Evolutionary conservation across 2,888 invertebrate species (phyloP).

Genomic region (Leptinotarsa rubiginosa): DNA sequence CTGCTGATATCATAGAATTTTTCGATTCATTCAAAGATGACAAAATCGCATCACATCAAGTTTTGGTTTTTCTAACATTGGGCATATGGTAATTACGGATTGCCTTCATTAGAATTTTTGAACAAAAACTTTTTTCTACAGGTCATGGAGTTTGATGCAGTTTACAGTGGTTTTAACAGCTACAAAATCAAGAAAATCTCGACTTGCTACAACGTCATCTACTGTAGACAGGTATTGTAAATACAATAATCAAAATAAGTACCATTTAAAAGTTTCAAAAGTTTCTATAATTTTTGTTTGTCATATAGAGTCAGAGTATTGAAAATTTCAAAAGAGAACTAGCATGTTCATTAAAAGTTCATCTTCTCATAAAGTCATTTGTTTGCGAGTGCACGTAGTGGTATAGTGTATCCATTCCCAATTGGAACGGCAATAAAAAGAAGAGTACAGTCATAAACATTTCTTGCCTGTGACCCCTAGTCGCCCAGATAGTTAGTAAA

Average conservation of each 20-base stretch:
- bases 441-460: no score
- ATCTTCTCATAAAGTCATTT: no score
- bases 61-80: conserved; percentile 85
- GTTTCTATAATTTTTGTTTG: background rate
- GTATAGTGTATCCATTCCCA: no score
- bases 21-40: conserved; percentile 96
- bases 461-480: no score
- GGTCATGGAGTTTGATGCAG: conserved; percentile 90
- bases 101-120: background rate
- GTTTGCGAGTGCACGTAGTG: no score
- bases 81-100: conserved; percentile 80
- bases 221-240: conserved; percentile 54
- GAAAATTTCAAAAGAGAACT: no score
- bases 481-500: no score
- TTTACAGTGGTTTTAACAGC: conserved; percentile 95
- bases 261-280: background rate
- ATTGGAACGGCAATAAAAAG: no score
- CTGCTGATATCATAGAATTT: conserved; percentile 96
- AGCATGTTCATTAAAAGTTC: no score
- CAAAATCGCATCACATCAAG: conserved; percentile 81
- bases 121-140: conserved; percentile 44
- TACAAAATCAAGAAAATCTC: conserved; percentile 81
- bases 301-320: no score
- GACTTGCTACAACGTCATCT: conserved; percentile 69
- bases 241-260: background rate